Conservation (phyloP, 2,888 invertebrate species). For the Neoaliturus tenellus region DNA sequence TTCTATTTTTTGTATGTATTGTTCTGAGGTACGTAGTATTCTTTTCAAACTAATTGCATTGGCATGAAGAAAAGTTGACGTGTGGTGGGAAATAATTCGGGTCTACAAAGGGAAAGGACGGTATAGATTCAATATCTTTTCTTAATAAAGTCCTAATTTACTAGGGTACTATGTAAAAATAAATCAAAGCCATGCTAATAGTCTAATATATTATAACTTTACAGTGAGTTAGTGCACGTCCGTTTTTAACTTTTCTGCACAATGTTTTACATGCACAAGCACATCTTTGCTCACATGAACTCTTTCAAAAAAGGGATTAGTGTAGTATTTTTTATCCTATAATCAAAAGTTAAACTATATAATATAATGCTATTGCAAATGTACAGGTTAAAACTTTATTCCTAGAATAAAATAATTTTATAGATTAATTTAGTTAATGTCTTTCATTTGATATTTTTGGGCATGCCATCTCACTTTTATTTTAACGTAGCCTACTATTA, state of each 20-base stretch:
- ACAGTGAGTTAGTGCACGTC: conserved; percentile 10
- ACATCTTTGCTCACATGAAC: background rate
- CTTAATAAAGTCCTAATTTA: no score
- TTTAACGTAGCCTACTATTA: no score
- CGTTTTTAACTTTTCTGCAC: background rate
- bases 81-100: background rate
- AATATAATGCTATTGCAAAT: background rate
- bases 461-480: no score
- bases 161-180: no score
- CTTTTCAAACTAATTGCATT: background rate
- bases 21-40: background rate
- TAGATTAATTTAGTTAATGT: no score
- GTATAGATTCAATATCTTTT: background rate
- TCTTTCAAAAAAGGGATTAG: conserved; percentile 5
- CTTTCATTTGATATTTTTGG: no score
- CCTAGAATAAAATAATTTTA: no score
- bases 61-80: background rate
- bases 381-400: no score
- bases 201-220: background rate
- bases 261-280: conserved; percentile 17
- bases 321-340: background rate
- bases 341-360: background rate
- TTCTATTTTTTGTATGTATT: background rate
- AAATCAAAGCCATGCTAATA: no score
- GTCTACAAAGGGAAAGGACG: conserved; percentile 16